Percentiles rank a stretch among this genome's conserved stretches.
phyloP scores from a whole-genome alignment of 2,888 invertebrate species.

The Caenorhabditis becei region DNA sequence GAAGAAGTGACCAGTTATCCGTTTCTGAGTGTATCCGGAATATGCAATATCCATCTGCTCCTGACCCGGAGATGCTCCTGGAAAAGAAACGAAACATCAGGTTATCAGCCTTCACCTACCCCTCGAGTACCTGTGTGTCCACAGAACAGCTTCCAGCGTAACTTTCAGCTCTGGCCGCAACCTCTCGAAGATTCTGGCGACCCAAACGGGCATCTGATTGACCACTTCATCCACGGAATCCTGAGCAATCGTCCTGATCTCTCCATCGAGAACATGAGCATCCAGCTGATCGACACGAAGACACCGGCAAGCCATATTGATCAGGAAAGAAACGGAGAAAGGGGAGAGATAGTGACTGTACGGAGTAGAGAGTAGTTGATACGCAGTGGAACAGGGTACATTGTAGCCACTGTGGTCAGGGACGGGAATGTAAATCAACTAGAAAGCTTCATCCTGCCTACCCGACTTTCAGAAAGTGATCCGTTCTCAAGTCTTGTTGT shows the following conservation, averaged over 20 bases:
- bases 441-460: no score
- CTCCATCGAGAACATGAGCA: slow-evolving; percentile 81
- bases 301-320: slow-evolving; percentile 66
- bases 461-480: no score
- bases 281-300: slow-evolving; percentile 77
- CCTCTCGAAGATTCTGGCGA: slow-evolving; percentile 49
- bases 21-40: slow-evolving; percentile 49
- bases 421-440: no score
- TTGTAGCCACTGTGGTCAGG: no score
- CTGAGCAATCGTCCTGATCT: slow-evolving; percentile 80
- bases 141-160: slow-evolving; percentile 62
- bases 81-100: not conserved
- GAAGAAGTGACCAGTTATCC: slow-evolving; percentile 59
- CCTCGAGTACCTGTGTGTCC: slow-evolving; percentile 58
- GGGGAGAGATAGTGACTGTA: no score
- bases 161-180: slow-evolving; percentile 57
- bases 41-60: slow-evolving; percentile 80
- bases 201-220: slow-evolving; percentile 80
- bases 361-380: no score
- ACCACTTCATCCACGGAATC: slow-evolving; percentile 79
- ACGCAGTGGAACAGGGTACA: no score
- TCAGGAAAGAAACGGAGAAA: no score
- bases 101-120: slow-evolving; percentile 23
- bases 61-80: slow-evolving; percentile 81
- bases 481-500: no score